A percentile compares a stretch with the other conserved stretches of the same genome.
phyloP scores from a whole-genome alignment of 2,113 vertebrate genomes.

The Tragelaphus buxtoni region DNA sequence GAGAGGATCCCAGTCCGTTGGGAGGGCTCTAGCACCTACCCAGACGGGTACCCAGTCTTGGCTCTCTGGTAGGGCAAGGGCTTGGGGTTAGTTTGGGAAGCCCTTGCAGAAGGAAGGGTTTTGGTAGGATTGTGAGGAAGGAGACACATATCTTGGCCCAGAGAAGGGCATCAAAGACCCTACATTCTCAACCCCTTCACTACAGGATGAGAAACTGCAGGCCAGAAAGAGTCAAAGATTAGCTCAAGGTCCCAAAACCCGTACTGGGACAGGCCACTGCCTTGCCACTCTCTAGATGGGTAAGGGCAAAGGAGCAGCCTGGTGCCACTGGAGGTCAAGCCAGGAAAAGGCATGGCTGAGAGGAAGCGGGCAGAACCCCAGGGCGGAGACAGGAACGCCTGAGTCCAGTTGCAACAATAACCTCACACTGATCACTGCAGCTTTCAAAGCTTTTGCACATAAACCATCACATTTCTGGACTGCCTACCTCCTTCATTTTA shows the following conservation, averaged over 20 bases:
- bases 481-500: neutral
- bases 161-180: neutral
- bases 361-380: neutral
- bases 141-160: neutral
- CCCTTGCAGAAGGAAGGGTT: neutral
- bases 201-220: neutral
- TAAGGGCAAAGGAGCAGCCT: neutral
- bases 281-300: neutral
- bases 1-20: neutral
- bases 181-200: neutral
- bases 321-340: neutral
- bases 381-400: neutral
- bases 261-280: neutral
- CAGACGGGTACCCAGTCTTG: neutral
- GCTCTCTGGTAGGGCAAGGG: neutral
- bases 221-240: neutral
- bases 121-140: neutral
- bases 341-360: neutral
- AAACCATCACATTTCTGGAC: neutral
- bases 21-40: neutral
- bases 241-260: neutral
- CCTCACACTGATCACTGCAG: neutral
- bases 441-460: slow-evolving; percentile 5
- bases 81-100: neutral
- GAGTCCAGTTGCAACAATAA: neutral